Conservation (phyloP, 2,888 invertebrate species). For the Parnassius apollo region DNA sequence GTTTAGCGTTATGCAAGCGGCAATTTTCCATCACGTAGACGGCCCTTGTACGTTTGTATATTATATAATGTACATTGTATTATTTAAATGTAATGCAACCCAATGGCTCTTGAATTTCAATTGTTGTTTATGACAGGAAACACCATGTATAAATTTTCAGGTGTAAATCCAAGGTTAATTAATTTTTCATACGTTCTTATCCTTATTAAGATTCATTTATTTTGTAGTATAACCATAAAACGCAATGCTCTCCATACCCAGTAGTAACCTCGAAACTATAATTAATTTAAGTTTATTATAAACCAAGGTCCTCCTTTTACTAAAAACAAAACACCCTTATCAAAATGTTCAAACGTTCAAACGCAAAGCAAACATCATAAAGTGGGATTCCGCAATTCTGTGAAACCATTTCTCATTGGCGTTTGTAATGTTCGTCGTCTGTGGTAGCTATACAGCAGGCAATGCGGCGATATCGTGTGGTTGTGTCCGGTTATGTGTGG, state of each 20-base stretch:
- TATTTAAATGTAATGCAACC: conserved; percentile 3
- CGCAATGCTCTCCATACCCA: too few relatives aligned
- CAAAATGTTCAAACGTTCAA: not conserved
- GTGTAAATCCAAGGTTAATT: not conserved
- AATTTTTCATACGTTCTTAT: too few relatives aligned
- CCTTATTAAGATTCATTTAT: too few relatives aligned
- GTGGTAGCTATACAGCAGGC: conserved; percentile 3
- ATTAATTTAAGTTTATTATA: too few relatives aligned
- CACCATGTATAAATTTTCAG: not conserved
- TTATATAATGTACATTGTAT: conserved; percentile 8
- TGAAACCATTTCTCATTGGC: conserved; percentile 21
- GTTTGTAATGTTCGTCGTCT: conserved; percentile 12
- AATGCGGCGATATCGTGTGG: conserved; percentile 41
- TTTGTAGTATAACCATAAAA: too few relatives aligned
- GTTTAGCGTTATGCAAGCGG: not conserved
- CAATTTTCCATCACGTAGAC: not conserved
- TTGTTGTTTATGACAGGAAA: not conserved
- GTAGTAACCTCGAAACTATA: too few relatives aligned
- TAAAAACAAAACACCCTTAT: not conserved
- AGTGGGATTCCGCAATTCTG: conserved; percentile 15
- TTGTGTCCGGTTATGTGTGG: conserved; percentile 68
- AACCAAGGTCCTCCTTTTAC: not conserved
- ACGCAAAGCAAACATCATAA: conserved; percentile 8
- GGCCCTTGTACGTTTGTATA: not conserved
- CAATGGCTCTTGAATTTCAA: not conserved